Conservation (phyloP, 2,797 vertebrate genomes). For the Neosalanx taihuensis region DNA sequence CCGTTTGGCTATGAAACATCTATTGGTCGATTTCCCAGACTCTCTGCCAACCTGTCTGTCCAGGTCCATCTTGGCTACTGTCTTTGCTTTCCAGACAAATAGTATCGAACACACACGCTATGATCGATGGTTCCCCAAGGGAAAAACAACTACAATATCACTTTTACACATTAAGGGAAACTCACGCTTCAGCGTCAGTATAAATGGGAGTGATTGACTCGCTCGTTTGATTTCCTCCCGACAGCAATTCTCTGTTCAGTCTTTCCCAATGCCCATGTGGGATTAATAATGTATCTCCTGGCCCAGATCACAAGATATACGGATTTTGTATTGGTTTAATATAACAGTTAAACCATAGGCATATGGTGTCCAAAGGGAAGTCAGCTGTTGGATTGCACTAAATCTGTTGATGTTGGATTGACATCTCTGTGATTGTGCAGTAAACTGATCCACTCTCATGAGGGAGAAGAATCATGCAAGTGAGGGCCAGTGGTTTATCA, state of each 20-base stretch:
- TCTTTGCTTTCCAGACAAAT: conserved; percentile 53
- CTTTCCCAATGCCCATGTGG: conserved; percentile 1
- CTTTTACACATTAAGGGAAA: conserved; percentile 6
- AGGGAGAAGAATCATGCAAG: neutral
- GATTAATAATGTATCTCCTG: neutral
- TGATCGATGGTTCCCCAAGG: conserved; percentile 49
- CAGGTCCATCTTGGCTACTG: conserved; percentile 26
- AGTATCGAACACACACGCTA: conserved; percentile 26
- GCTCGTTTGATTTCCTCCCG: neutral
- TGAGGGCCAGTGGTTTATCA: neutral
- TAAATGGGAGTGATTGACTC: neutral
- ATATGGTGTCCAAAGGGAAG: neutral
- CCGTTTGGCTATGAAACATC: too few species aligned
- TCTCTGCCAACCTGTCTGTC: conserved; percentile 27
- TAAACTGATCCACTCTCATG: neutral
- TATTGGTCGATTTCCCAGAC: conserved; percentile 41
- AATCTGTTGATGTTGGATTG: conserved; percentile 1
- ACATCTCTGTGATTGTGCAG: neutral
- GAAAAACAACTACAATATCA: conserved; percentile 48
- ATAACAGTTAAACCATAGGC: conserved; percentile 5
- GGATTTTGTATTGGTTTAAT: conserved; percentile 4
- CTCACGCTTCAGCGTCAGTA: neutral
- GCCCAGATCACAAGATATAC: neutral
- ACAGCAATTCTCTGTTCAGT: neutral
- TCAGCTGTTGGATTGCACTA: conserved; percentile 11